Evolutionary conservation across 2,113 vertebrate species (phyloP), one percentile per base, ranked within the genome.

Genomic region (Trichomycterus rosablanca): DNA sequence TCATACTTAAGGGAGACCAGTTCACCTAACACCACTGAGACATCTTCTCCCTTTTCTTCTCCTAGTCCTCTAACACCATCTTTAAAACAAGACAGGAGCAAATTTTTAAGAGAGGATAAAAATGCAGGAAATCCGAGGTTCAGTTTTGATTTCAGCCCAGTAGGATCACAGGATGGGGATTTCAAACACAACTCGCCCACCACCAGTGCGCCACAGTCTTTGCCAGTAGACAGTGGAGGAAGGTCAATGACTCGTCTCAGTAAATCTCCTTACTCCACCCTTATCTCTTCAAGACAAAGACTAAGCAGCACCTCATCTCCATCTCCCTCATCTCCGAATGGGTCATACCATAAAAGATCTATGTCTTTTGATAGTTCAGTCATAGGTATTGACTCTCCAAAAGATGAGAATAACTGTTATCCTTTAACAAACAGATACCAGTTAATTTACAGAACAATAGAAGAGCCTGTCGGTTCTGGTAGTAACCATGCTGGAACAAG

Each of bases 261-360:
- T 48, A 71, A 72, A 15, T 76, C 86, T 23, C 85, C 86, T 15
- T 88, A 88, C 67, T 77, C 80, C 22, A 74, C 73, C 12, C 81
- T 88, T 2, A 76, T 76, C 50, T 84, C 85, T 7, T 44, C 46
- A 43, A 71, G 81, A 59, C 68, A 69, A 54, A 18, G 73, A 45
- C 60, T 71, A 20, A 7, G 71, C 67, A 73, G 73, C 15, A 20
- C 9, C 62, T 5, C 63, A 74, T 45, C 73, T 76, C 39, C 67
- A 60, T 19, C 68, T 28, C 49, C 11, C 1, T 3, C 60, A 7
- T 35, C 42, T 34, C n/a, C n/a, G n/a, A n/a, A n/a, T 30, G 26
- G 26, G 26, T 7, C 26, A 3, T 30, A 30, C 26, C 43, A 51
- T 8, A 11, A 5, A 32, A 35, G 19, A 45, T 67, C 54, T 18